Evolutionary conservation across 2,888 invertebrate species (phyloP).

Genomic region (Pandemis corylana): DNA sequence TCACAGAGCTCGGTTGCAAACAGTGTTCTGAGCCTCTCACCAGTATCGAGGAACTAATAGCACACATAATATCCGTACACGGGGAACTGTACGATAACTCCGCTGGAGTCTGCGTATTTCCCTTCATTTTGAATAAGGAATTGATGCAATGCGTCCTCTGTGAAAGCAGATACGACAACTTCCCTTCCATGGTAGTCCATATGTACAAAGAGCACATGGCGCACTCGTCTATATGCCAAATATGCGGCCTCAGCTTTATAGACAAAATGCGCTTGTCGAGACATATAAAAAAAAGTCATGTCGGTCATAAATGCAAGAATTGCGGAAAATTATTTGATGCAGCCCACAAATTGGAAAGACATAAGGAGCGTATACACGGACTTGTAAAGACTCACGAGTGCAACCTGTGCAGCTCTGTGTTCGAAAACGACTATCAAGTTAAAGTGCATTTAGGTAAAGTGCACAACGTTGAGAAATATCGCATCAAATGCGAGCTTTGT

Average conservation of each 20-base stretch:
- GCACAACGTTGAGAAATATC: slow-evolving; percentile 71
- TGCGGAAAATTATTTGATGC: slow-evolving; percentile 78
- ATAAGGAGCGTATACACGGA: slow-evolving; percentile 65
- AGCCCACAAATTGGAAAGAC: slow-evolving; percentile 59
- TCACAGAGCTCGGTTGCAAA: slow-evolving; percentile 61
- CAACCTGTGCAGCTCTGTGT: slow-evolving; percentile 59
- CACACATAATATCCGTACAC: slow-evolving; percentile 59
- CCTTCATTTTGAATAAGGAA: slow-evolving; percentile 62
- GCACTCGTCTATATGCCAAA: slow-evolving; percentile 67
- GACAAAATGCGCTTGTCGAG: slow-evolving; percentile 62
- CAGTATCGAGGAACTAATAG: slow-evolving; percentile 58
- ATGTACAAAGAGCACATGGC: slow-evolving; percentile 69
- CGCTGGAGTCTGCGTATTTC: slow-evolving; percentile 61
- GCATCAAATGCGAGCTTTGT: slow-evolving; percentile 71
- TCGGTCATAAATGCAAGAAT: slow-evolving; percentile 58
- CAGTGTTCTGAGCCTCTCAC: slow-evolving; percentile 53
- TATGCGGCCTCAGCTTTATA: slow-evolving; percentile 68
- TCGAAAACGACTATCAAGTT: slow-evolving; percentile 62
- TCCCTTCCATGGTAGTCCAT: slow-evolving; percentile 62
- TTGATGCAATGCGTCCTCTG: slow-evolving; percentile 64
- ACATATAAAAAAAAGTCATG: slow-evolving; percentile 63
- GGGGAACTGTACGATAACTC: slow-evolving; percentile 58
- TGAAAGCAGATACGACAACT: slow-evolving; percentile 62
- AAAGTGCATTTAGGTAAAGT: slow-evolving; percentile 73
- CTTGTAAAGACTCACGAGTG: slow-evolving; percentile 57